phyloP scores from a whole-genome alignment of 64 coral and sea anemone species.

The Montipora capricornis region DNA sequence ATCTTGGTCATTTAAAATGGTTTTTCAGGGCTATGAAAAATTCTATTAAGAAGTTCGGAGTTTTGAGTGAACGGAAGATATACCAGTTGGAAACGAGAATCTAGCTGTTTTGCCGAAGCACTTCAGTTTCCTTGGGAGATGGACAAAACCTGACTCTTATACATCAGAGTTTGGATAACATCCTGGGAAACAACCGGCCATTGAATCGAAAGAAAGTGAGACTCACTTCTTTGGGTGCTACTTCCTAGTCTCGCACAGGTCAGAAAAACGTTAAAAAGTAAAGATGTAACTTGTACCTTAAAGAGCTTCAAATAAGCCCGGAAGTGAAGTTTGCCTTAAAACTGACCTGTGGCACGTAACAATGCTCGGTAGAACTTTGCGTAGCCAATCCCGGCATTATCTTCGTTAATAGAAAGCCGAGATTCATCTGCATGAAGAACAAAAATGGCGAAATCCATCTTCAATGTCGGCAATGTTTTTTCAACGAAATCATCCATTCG shows the following conservation, averaged over 20 bases:
- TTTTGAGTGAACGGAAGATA: background rate
- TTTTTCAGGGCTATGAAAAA: no score
- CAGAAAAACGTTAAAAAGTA: background rate
- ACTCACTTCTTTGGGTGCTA: no score
- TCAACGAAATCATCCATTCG: conserved; percentile 48
- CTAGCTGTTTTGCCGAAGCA: no score
- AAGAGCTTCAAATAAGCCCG: background rate
- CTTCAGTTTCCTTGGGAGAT: no score
- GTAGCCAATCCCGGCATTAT: conserved; percentile 52
- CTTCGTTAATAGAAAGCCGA: conserved; percentile 70
- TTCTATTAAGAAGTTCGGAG: background rate
- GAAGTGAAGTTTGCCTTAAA: background rate
- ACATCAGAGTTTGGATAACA: no score
- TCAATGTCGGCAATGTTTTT: background rate
- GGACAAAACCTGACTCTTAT: no score
- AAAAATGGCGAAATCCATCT: conserved; percentile 75
- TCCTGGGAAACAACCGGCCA: no score
- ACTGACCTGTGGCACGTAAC: background rate
- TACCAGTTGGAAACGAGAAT: background rate
- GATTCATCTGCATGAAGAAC: conserved; percentile 83
- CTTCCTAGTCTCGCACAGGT: background rate
- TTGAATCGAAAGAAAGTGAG: no score
- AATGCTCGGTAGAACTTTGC: conserved; percentile 4
- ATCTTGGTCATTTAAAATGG: background rate
- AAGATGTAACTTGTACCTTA: background rate